A percentile compares a stretch with the other conserved stretches of the same genome.
phyloP scores from a whole-genome alignment of 2,797 vertebrate species.

The Todus mexicanus region DNA sequence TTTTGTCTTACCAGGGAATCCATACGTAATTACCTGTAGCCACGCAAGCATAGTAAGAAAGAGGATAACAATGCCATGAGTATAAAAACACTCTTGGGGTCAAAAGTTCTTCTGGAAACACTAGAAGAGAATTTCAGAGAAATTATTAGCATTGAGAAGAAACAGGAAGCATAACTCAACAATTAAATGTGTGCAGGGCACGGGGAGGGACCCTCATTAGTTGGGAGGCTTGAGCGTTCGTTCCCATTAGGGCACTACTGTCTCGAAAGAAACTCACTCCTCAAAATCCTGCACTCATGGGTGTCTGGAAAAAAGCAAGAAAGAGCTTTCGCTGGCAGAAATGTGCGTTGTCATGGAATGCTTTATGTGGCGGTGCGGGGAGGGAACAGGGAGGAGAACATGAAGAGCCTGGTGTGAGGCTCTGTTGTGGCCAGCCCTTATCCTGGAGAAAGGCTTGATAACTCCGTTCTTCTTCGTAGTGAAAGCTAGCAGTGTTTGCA shows the following conservation, averaged over 20 bases:
- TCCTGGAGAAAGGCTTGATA: not conserved
- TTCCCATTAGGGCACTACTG: slow-evolving; percentile 11
- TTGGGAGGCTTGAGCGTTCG: not conserved
- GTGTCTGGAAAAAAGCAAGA: not conserved
- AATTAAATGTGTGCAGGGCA: not conserved
- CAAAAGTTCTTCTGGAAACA: slow-evolving; percentile 59
- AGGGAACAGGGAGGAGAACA: too few relatives aligned
- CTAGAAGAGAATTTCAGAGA: slow-evolving; percentile 55
- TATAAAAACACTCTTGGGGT: slow-evolving; percentile 57
- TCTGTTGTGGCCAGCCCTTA: not conserved
- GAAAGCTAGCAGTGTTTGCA: not conserved
- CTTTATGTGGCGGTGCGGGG: not conserved
- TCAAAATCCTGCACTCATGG: not conserved
- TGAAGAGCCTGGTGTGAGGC: not conserved
- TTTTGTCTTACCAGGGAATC: not conserved
- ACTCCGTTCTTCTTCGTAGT: not conserved
- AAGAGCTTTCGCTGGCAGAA: not conserved
- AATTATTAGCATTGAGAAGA: slow-evolving; percentile 30
- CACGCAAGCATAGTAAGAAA: not conserved
- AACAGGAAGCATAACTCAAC: slow-evolving; percentile 61
- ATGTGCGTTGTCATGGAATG: not conserved
- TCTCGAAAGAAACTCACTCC: not conserved
- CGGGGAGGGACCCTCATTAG: not conserved
- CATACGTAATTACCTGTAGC: slow-evolving; percentile 28
- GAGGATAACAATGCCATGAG: slow-evolving; percentile 29